Percentiles rank a stretch among this genome's conserved stretches.
Evolutionary conservation across 1,140 invertebrate species (phyloP).

Genomic region (Diachasmimorpha longicaudata): DNA sequence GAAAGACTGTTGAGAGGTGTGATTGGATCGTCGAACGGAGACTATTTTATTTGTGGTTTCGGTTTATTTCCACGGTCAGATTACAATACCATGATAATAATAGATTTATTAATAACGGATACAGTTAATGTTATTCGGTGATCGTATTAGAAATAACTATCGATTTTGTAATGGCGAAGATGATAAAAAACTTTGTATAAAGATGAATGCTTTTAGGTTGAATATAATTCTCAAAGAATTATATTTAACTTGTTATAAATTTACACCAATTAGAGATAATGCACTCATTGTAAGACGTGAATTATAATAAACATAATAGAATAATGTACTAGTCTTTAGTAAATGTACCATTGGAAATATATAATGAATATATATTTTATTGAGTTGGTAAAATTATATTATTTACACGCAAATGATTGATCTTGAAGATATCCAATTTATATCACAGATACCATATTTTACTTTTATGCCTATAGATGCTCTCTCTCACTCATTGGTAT

Average conservation of each 20-base stretch:
- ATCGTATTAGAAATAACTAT: slow-evolving; percentile 26
- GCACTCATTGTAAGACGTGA: slow-evolving; percentile 17
- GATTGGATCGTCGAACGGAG: background rate
- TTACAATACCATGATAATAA: background rate
- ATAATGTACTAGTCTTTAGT: slow-evolving; percentile 9
- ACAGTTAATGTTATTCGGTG: slow-evolving; percentile 20
- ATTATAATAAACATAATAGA: background rate
- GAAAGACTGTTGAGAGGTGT: background rate
- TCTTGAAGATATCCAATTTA: background rate
- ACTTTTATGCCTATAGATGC: no score
- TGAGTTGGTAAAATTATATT: slow-evolving; percentile 31
- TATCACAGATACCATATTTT: no score
- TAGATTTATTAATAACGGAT: background rate
- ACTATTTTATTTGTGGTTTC: background rate
- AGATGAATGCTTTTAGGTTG: slow-evolving; percentile 8
- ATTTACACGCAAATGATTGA: background rate
- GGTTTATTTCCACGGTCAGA: background rate
- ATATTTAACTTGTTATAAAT: background rate
- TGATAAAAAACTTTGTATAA: slow-evolving; percentile 30
- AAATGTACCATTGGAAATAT: slow-evolving; percentile 32
- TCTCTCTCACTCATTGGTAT: no score
- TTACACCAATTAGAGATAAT: slow-evolving; percentile 20
- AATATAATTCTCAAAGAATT: background rate
- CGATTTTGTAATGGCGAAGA: slow-evolving; percentile 35
- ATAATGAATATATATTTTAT: slow-evolving; percentile 40